Conservation (phyloP, 2,113 vertebrate genomes). For the Poeciliopsis retropinna region DNA sequence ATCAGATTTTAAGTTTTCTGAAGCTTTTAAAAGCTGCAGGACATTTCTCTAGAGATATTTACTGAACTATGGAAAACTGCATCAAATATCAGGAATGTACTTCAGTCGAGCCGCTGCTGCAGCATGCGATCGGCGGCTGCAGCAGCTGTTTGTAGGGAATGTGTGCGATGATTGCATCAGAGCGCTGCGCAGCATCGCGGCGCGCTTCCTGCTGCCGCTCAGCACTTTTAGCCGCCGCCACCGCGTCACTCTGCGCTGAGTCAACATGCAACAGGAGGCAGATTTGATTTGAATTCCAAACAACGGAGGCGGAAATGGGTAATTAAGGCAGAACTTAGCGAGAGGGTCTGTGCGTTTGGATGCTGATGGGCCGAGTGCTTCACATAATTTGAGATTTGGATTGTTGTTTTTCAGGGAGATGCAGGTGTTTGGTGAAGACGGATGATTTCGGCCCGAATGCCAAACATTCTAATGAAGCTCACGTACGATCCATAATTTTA, state of each 20-base stretch:
- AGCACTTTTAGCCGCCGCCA: constrained; percentile 25
- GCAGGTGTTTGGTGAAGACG: constrained; percentile 73
- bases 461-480: constrained; percentile 77
- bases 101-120: too few relatives aligned
- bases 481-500: constrained; percentile 72
- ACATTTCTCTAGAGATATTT: too few relatives aligned
- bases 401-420: constrained; percentile 62
- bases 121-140: constrained; percentile 16
- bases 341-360: constrained; percentile 60
- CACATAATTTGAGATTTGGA: constrained; percentile 52
- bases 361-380: constrained; percentile 28
- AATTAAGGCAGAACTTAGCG: constrained; percentile 68
- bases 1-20: too few relatives aligned
- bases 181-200: background rate
- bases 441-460: constrained; percentile 60
- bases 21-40: too few relatives aligned
- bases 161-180: background rate
- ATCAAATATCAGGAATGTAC: too few relatives aligned
- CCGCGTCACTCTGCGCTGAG: constrained; percentile 30
- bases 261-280: constrained; percentile 43
- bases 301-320: constrained; percentile 52
- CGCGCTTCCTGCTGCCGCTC: constrained; percentile 5
- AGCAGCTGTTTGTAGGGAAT: constrained; percentile 31
- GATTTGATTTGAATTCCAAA: constrained; percentile 40
- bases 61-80: too few relatives aligned